A percentile compares a stretch with the other conserved stretches of the same genome.
Evolutionary conservation across 2,797 vertebrate species (phyloP).

Genomic region (Cetoscarus ocellatus): DNA sequence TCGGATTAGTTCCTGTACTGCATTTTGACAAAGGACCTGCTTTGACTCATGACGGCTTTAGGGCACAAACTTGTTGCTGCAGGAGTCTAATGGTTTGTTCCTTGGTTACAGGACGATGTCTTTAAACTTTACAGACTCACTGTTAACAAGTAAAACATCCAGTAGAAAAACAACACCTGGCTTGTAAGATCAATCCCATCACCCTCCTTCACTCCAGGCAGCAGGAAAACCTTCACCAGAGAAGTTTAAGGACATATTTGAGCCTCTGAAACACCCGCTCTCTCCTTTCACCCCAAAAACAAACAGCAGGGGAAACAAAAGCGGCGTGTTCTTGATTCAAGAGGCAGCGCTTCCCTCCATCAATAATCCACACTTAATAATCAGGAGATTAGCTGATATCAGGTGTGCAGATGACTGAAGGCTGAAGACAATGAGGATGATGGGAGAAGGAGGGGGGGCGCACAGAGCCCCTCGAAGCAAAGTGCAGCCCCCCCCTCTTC

Average conservation of each 20-base stretch:
- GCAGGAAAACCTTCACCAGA: conserved; percentile 29
- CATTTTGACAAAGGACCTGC: too few species aligned
- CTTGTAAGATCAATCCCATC: not conserved
- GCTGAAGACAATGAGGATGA: conserved; percentile 53
- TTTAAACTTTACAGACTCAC: too few species aligned
- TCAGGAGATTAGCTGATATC: conserved; percentile 78
- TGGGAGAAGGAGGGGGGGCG: too few species aligned
- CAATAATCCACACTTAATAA: conserved; percentile 70
- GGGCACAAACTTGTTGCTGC: too few species aligned
- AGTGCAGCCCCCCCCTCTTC: conserved; percentile 14
- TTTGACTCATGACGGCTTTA: too few species aligned
- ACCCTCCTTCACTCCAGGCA: not conserved
- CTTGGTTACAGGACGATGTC: too few species aligned
- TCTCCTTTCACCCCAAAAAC: conserved; percentile 5
- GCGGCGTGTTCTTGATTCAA: conserved; percentile 55
- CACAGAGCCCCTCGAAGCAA: conserved; percentile 74
- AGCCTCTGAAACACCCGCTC: not conserved
- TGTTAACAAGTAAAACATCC: too few species aligned
- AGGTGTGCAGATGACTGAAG: conserved; percentile 69
- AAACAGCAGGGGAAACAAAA: conserved; percentile 37
- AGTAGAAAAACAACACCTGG: not conserved
- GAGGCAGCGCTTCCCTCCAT: conserved; percentile 32
- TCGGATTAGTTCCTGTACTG: too few species aligned
- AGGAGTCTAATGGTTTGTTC: too few species aligned
- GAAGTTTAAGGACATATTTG: conserved; percentile 34